phyloP scores from a whole-genome alignment of 2,797 vertebrate species.

The Halcyon leucocephala region DNA sequence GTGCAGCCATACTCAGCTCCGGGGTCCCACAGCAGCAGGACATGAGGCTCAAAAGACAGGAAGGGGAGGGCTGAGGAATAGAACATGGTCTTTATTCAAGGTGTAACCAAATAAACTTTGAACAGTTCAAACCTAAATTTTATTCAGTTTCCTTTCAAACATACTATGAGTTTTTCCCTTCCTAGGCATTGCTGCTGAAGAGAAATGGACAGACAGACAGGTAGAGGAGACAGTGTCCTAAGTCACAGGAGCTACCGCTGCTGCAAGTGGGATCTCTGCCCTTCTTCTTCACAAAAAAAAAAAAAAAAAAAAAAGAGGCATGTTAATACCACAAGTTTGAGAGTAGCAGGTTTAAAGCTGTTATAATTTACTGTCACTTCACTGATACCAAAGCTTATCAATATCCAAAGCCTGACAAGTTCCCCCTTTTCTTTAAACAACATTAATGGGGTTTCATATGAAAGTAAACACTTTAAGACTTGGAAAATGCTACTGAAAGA shows the following conservation, averaged over 20 bases:
- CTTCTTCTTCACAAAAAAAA: neutral
- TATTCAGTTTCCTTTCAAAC: neutral
- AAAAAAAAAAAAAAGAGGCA: neutral
- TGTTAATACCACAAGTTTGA: neutral
- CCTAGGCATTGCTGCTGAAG: neutral
- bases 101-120: neutral
- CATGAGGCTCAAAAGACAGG: neutral
- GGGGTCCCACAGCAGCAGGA: neutral
- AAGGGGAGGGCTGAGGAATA: neutral
- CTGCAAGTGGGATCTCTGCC: neutral
- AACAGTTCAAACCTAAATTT: neutral
- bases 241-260: neutral
- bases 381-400: neutral
- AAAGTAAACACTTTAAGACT: neutral
- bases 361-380: neutral
- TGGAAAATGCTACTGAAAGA: neutral
- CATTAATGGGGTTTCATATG: neutral
- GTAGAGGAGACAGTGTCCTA: neutral
- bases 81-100: neutral
- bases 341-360: neutral
- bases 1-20: neutral
- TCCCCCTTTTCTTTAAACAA: neutral
- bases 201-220: neutral
- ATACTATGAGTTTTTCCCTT: neutral
- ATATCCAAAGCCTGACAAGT: neutral